Evolutionary conservation across 64 coral and sea anemone species (phyloP), one percentile per base, ranked within the genome.

Genomic region (Stichodactyla mertensii): DNA sequence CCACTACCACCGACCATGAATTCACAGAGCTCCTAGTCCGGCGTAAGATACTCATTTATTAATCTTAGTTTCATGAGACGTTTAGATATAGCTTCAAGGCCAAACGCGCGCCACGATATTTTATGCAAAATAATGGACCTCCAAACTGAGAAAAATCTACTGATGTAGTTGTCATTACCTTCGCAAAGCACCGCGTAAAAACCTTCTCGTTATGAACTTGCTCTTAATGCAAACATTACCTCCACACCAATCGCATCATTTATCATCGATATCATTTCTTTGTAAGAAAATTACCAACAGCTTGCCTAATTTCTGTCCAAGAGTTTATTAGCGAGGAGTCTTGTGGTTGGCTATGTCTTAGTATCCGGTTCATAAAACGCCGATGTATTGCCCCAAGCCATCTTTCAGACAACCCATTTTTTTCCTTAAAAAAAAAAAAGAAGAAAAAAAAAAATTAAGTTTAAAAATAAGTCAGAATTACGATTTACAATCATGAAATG

Each of bases 181-280:
- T 23, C 56, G 9, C 69, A 31, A 74, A 74, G 11, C 4, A 74
- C 22, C 69, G 69, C 7, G 69, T 31, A 74, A 74, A 66, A 74
- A 74, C 7, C 69, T n/a, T 26, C 23, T 74, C 26, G 10, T 74
- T 74, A 74, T 74, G 69, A 74, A 74, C 24, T 74, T 74, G 69
- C 24, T 23, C 24, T 74, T 74, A 74, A 74, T 69, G 64, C 24
- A 27, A 74, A 74, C 69, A 74, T 74, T 23, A 74, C 11, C 69
- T 23, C 24, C 12, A 74, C 26, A 74, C n/a, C 7, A 74, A 74
- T 74, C 69, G 20, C 24, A 74, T 74, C 69, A 74, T 74, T 31
- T 31, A 74, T 74, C 24, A 74, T 74, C n/a, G 69, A 74, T 9
- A 31, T 27, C 24, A 74, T 74, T 74, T 74, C 69, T 74, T 74